Base-by-base conservation (phyloP, 2,113 vertebrate genomes). In the Sphaerodactylus townsendi region DNA sequence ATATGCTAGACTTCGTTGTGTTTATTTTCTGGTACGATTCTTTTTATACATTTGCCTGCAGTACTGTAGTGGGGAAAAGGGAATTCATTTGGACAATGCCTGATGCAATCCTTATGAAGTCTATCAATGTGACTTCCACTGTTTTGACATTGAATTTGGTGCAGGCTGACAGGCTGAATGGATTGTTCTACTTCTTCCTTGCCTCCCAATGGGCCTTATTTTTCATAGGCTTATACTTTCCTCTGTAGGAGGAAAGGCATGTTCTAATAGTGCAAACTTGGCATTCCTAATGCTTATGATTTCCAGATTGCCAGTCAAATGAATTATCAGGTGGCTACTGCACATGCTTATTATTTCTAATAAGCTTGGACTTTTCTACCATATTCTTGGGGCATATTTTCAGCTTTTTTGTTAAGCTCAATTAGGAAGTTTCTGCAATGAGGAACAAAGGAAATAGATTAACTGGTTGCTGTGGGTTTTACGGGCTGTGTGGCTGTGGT, bases 1-100 rank as follows among this genome's bases (percentile, higher is more conserved):
- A 1, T 69, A 88, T 77, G n/a, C 84, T 50, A 3, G 33, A 19
- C 11, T 25, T 83, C 66, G 81, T 82, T 33, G 39, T 64, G 81
- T 21, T 89, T 62, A 83, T 62, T 64, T 87, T 77, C 46, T 48
- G 86, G 35, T 82, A 69, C 81, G 50, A 68, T 70, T 85, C 33
- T 35, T 77, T 79, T n/a, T 88, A 68, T 50, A 77, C 56, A 73
- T 82, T 73, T 86, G 88, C 85, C 84, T 93, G 71, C 19, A 85
- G 39, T 70, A 56, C 62, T 87, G 48, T 39, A 85, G 83, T 78
- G 85, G 69, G 66, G 68, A 91, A 90, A 84, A 6, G 17, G 23
- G 30, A 23, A 62, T 88, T 85, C 30, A 77, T 87, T 70, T 79
- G 59, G 82, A 87, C 81, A 82, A 74, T 77, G 86, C 83, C 85